These are phyloP conservation scores for Tuberolachnus salignus DNA, from an alignment of 2,888 invertebrate species.

Conservation along the genomic window DNA sequence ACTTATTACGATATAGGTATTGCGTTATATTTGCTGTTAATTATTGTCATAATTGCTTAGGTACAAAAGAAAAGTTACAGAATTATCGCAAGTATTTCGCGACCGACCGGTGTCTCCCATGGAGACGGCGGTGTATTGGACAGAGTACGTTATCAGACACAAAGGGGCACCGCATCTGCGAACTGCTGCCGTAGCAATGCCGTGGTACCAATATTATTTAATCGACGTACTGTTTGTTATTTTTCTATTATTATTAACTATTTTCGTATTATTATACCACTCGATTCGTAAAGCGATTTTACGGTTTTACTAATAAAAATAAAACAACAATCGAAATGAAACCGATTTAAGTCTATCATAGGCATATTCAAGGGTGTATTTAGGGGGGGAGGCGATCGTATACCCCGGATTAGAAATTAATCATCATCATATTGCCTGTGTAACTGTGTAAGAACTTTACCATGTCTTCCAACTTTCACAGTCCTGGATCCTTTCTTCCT, in stretches of 20 bases:
- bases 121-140: conserved; percentile 71
- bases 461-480: too few relatives aligned
- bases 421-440: too few relatives aligned
- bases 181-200: conserved; percentile 20
- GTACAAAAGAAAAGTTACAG: conserved; percentile 58
- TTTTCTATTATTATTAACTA: neutral
- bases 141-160: conserved; percentile 70
- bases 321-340: neutral
- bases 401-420: too few relatives aligned
- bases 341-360: neutral
- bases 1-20: too few relatives aligned
- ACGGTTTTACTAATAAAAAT: neutral
- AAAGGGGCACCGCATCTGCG: conserved; percentile 60
- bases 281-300: neutral
- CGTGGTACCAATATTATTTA: conserved; percentile 51
- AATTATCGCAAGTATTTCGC: conserved; percentile 58
- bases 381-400: too few relatives aligned
- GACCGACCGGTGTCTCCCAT: conserved; percentile 69
- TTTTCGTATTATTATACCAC: neutral
- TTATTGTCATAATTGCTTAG: conserved; percentile 57
- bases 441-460: too few relatives aligned
- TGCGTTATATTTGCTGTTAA: neutral
- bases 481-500: too few relatives aligned
- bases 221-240: conserved; percentile 25
- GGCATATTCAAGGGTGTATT: too few relatives aligned